Percentiles rank a stretch among this genome's conserved stretches.
phyloP scores from a whole-genome alignment of 2,113 vertebrate genomes.

The Melanocharis versteri region DNA sequence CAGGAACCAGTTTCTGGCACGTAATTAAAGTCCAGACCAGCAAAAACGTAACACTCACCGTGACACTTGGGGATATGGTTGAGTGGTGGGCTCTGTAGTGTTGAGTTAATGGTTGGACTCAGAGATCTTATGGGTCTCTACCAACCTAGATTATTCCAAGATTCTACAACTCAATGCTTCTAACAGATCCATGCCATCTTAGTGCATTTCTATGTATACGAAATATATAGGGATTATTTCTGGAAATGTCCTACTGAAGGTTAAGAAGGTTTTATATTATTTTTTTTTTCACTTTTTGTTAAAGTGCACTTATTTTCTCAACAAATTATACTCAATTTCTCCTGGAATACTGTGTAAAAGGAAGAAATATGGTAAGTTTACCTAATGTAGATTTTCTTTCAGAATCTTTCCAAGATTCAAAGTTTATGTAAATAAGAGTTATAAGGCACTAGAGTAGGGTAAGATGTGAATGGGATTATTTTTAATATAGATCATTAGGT shows the following conservation, averaged over 20 bases:
- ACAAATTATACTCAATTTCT: background rate
- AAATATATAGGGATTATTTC: background rate
- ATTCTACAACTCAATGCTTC: background rate
- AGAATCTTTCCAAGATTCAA: background rate
- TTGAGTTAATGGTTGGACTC: background rate
- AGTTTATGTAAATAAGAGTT: background rate
- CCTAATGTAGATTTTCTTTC: background rate
- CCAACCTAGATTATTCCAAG: background rate
- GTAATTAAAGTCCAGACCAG: background rate
- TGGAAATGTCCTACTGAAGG: background rate
- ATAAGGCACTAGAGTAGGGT: background rate
- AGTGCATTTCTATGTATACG: background rate
- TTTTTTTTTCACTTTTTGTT: background rate
- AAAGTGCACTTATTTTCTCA: background rate
- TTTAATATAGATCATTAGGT: constrained; percentile 33
- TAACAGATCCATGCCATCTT: background rate
- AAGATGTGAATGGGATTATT: background rate
- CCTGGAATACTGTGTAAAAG: background rate
- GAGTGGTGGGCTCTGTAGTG: background rate
- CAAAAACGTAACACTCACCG: background rate
- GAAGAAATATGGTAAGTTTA: background rate
- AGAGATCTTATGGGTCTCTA: background rate
- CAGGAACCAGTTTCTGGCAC: background rate
- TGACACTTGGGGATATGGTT: background rate
- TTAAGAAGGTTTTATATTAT: background rate